phyloP scores from a whole-genome alignment of 2,113 vertebrate genomes.

The Odontesthes bonariensis region DNA sequence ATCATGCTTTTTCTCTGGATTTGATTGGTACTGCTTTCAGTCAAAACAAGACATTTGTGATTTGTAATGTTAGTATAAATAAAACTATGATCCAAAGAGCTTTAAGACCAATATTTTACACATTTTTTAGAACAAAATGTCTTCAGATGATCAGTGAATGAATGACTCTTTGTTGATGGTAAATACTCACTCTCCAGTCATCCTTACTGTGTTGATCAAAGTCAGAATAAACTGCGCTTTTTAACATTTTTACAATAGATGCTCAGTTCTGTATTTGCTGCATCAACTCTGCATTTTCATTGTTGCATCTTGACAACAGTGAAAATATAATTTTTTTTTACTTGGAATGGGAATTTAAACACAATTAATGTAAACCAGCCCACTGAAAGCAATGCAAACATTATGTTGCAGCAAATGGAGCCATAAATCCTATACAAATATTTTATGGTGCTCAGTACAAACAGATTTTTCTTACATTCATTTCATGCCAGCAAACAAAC shows the following conservation, averaged over 20 bases:
- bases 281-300: slow-evolving; percentile 4
- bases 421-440: slow-evolving; percentile 3
- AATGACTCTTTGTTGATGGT: no score
- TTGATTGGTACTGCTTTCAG: not conserved
- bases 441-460: slow-evolving; percentile 16
- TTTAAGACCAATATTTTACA: not conserved
- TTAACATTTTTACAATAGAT: not conserved
- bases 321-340: not conserved
- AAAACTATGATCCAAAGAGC: not conserved
- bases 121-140: not conserved
- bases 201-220: not conserved
- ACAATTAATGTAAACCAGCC: slow-evolving; percentile 15
- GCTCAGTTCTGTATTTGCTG: not conserved
- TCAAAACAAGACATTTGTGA: not conserved
- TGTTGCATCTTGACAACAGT: slow-evolving; percentile 9
- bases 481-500: slow-evolving; percentile 7
- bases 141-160: no score
- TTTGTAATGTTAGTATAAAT: no score
- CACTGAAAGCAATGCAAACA: not conserved
- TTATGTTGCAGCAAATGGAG: slow-evolving; percentile 3
- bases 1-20: not conserved
- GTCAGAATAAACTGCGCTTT: not conserved
- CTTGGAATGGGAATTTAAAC: not conserved
- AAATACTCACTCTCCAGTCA: not conserved
- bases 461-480: slow-evolving; percentile 20